phyloP scores from a whole-genome alignment of 1,140 invertebrate species.

The Sogatella furcifera region DNA sequence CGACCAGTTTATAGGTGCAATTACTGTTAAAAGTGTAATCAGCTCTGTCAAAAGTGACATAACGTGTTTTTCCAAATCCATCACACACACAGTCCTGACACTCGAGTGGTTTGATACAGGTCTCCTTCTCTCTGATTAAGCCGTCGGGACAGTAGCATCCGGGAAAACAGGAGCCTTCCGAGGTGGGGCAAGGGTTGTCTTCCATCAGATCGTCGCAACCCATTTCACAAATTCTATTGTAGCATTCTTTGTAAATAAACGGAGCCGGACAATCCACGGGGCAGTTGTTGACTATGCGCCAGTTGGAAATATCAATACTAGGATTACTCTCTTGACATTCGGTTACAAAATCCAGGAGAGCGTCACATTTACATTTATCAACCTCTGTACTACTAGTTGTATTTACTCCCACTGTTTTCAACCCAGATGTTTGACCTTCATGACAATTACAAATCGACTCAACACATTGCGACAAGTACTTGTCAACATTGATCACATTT shows the following conservation, averaged over 20 bases:
- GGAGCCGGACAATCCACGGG: slow-evolving; percentile 55
- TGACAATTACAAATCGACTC: slow-evolving; percentile 61
- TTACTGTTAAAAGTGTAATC: slow-evolving; percentile 62
- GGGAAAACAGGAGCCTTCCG: slow-evolving; percentile 55
- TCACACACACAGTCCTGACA: slow-evolving; percentile 68
- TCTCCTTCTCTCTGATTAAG: slow-evolving; percentile 51
- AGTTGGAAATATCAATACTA: slow-evolving; percentile 48
- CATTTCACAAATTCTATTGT: slow-evolving; percentile 55
- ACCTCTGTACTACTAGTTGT: slow-evolving; percentile 28
- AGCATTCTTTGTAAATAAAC: slow-evolving; percentile 69
- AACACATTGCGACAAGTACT: slow-evolving; percentile 56
- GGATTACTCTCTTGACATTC: slow-evolving; percentile 54
- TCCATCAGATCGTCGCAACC: slow-evolving; percentile 51
- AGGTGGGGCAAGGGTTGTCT: slow-evolving; percentile 44
- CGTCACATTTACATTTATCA: slow-evolving; percentile 52
- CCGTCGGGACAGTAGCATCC: slow-evolving; percentile 78
- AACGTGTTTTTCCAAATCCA: slow-evolving; percentile 55
- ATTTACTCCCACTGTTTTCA: background rate
- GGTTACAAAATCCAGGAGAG: slow-evolving; percentile 54
- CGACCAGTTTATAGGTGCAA: slow-evolving; percentile 64
- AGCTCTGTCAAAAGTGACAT: slow-evolving; percentile 58
- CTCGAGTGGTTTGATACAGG: slow-evolving; percentile 54
- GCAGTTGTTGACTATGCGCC: slow-evolving; percentile 57
- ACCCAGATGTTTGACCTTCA: slow-evolving; percentile 18
- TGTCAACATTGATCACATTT: slow-evolving; percentile 46